Conservation (phyloP, 2,797 vertebrate genomes). For the Hephaestus fuliginosus region DNA sequence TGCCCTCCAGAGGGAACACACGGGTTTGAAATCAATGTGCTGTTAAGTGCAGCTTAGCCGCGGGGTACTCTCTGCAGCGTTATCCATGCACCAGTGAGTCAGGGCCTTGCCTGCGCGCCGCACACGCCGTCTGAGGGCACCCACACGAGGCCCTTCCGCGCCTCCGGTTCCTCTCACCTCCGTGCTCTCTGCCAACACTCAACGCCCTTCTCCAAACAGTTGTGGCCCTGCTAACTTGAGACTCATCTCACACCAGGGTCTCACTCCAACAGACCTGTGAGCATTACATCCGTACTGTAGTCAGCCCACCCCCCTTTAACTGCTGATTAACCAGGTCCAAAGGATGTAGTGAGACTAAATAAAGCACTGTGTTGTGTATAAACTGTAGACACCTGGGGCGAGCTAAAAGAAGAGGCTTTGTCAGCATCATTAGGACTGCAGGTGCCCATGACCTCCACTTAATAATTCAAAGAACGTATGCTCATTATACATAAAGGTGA, state of each 20-base stretch:
- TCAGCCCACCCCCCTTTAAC: constrained; percentile 17
- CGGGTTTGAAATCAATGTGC: constrained; percentile 88
- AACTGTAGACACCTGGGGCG: constrained; percentile 29
- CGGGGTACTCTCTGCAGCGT: constrained; percentile 79
- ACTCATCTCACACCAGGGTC: constrained; percentile 76
- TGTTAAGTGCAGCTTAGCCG: constrained; percentile 88
- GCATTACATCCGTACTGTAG: constrained; percentile 52
- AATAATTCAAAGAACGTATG: constrained; percentile 34
- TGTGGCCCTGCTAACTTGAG: constrained; percentile 76
- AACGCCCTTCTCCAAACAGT: constrained; percentile 69
- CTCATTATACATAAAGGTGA: background rate
- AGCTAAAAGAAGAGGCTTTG: constrained; percentile 43
- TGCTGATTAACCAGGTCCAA: constrained; percentile 51
- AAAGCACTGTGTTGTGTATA: constrained; percentile 48
- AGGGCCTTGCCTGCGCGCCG: constrained; percentile 54
- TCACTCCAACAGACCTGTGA: constrained; percentile 74
- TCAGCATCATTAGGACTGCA: constrained; percentile 43
- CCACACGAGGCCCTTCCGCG: constrained; percentile 54
- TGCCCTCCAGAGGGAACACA: constrained; percentile 77
- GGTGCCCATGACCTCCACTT: constrained; percentile 33
- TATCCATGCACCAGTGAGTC: constrained; percentile 81
- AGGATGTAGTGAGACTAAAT: constrained; percentile 51
- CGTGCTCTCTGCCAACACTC: constrained; percentile 74
- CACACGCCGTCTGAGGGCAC: constrained; percentile 61
- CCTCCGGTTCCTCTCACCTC: constrained; percentile 74